Evolutionary conservation across 2,797 vertebrate genomes (phyloP), one percentile per base, ranked within the genome.

Genomic region (Enteromius treurensis): DNA sequence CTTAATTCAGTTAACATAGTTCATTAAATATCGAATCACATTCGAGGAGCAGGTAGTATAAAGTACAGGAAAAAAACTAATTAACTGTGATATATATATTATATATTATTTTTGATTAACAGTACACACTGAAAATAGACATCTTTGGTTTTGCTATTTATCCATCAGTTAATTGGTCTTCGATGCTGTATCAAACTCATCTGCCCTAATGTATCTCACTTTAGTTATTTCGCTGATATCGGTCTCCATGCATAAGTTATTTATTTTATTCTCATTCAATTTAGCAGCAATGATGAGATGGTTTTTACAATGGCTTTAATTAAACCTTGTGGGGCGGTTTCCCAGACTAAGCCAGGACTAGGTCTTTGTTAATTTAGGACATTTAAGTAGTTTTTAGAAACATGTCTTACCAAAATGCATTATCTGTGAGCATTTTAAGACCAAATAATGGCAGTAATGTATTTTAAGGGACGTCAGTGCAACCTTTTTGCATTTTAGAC

Each of bases 231-330:
- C 8, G 42, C 34, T 77, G n/a, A 42, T 53, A 26, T 68, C 14
- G 51, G 42, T 80, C 49, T 70, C 10, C 1, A 10, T 64, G 26
- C 40, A 58, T 8, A 0, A 4, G 5, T 62, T 9, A 1, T 68
- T 49, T 14, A 0, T 67, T 64, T 51, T 34, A 15, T 23, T 3
- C 45, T 51, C n/a, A 55, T 80, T 55, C 1, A 10, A 62, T 37
- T 14, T 62, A 47, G 11, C 53, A 13, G 42, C 26, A 64, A 58
- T 49, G 37, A 74, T 64, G 21, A 64, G 13, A 37, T 37, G 29
- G 53, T 42, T 9, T 26, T 10, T 10, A 42, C 74, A 77, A 19
- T 42, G 53, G n/a, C 53, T 82, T 81, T 49, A 37, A 73, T 73
- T 73, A 81, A 45, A 47, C 34, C 29, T 8, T 49, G 4, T 34